Conservation (phyloP, 53 echinoderm and acorn worm species). For the Temnopleurus reevesii region DNA sequence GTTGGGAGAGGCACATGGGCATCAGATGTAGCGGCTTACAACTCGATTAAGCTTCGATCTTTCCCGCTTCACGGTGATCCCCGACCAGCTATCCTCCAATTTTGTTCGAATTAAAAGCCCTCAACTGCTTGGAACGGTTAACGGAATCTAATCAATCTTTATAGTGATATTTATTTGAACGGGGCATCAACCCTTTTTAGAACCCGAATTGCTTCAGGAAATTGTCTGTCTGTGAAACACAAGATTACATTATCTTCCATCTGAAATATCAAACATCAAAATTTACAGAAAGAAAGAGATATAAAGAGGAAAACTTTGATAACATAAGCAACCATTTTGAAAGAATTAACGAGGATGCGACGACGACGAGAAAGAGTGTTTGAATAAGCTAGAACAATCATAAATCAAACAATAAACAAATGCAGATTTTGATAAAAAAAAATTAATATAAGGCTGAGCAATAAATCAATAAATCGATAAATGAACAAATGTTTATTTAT, state of each 20-base stretch:
- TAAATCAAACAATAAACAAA: too few relatives aligned
- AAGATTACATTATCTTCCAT: conserved; percentile 8
- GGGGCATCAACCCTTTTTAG: conserved; percentile 4
- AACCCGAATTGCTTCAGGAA: neutral
- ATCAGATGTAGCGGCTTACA: conserved; percentile 47
- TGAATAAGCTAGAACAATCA: too few relatives aligned
- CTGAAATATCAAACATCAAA: neutral
- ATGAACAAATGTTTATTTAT: too few relatives aligned
- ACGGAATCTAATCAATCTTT: neutral
- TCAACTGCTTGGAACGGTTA: neutral
- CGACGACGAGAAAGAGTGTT: too few relatives aligned
- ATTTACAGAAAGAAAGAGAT: too few relatives aligned
- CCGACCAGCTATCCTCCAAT: neutral
- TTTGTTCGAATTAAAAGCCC: conserved; percentile 2
- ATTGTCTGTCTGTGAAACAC: neutral
- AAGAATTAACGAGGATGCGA: too few relatives aligned
- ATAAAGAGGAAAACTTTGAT: too few relatives aligned
- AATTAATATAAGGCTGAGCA: too few relatives aligned
- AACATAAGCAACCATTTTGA: too few relatives aligned
- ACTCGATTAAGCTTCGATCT: conserved; percentile 15
- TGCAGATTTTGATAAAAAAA: too few relatives aligned
- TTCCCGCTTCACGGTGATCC: neutral
- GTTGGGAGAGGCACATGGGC: conserved; percentile 33
- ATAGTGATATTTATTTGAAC: neutral
- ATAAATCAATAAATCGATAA: too few relatives aligned